Evolutionary conservation across 2,797 vertebrate species (phyloP).

Genomic region (Gallinago nigripennis): DNA sequence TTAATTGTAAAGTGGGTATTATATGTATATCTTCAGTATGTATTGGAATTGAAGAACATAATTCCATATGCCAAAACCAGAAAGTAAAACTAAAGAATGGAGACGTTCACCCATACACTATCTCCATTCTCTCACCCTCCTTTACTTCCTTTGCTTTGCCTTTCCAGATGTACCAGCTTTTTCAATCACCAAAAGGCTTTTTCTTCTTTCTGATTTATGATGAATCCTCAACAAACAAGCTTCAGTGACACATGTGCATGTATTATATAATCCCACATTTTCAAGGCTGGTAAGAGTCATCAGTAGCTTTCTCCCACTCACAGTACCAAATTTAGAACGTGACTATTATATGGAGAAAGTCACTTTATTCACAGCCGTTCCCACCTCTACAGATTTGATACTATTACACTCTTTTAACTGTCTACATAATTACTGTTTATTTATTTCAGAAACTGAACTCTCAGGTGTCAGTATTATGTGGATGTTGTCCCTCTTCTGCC

Average conservation of each 20-base stretch:
- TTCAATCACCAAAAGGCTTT: background rate
- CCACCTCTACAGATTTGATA: background rate
- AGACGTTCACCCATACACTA: background rate
- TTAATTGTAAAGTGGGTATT: background rate
- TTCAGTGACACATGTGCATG: background rate
- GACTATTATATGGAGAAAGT: background rate
- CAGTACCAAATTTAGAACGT: background rate
- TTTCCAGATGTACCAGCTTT: background rate
- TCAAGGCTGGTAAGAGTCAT: background rate
- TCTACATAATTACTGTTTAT: background rate
- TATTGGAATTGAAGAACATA: background rate
- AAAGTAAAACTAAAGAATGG: background rate
- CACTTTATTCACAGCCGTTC: background rate
- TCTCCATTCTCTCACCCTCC: background rate
- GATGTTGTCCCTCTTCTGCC: background rate
- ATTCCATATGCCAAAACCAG: background rate
- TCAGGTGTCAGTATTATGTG: background rate
- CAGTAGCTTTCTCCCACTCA: slow-evolving; percentile 10
- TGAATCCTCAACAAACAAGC: background rate
- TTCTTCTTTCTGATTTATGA: background rate
- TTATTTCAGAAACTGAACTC: background rate
- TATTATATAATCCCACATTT: background rate
- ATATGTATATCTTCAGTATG: rapidly evolving
- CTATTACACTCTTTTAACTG: background rate
- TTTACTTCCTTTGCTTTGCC: background rate